Conservation (phyloP, 2,113 vertebrate genomes). For the Boleophthalmus pectinirostris region DNA sequence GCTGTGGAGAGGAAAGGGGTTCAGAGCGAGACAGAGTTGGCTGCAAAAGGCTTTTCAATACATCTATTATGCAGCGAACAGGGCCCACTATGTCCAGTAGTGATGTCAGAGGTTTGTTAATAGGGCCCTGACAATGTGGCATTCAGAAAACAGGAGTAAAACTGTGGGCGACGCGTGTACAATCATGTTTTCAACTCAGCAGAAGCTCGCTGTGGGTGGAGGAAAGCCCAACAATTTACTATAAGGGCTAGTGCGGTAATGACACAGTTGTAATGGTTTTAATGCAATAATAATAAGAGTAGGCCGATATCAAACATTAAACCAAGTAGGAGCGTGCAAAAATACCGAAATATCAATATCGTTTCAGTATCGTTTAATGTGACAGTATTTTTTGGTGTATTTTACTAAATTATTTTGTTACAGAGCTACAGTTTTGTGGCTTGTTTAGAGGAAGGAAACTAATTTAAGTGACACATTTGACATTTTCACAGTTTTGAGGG, state of each 20-base stretch:
- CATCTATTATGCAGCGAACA: slow-evolving; percentile 72
- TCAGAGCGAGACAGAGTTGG: slow-evolving; percentile 47
- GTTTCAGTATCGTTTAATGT: too few species aligned
- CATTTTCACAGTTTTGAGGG: too few species aligned
- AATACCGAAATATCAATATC: too few species aligned
- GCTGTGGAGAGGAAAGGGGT: slow-evolving; percentile 18
- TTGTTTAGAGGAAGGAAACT: too few species aligned
- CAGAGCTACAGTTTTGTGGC: too few species aligned
- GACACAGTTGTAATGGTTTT: too few species aligned
- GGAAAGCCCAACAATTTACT: neutral
- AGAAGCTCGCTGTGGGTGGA: slow-evolving; percentile 7
- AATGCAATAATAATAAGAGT: too few species aligned
- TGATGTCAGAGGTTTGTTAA: slow-evolving; percentile 72
- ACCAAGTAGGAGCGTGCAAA: too few species aligned
- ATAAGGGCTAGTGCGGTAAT: neutral
- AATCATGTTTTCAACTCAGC: slow-evolving; percentile 44
- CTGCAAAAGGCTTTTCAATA: slow-evolving; percentile 60
- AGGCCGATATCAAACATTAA: too few species aligned
- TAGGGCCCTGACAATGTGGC: slow-evolving; percentile 68
- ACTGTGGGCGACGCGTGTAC: slow-evolving; percentile 25
- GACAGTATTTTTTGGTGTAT: too few species aligned
- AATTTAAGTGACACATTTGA: too few species aligned
- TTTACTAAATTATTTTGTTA: too few species aligned
- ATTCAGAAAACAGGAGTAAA: slow-evolving; percentile 55
- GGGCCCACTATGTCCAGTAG: slow-evolving; percentile 66